Base-by-base conservation (phyloP, 1,140 invertebrate species). In the Temnothorax curvispinosus region DNA sequence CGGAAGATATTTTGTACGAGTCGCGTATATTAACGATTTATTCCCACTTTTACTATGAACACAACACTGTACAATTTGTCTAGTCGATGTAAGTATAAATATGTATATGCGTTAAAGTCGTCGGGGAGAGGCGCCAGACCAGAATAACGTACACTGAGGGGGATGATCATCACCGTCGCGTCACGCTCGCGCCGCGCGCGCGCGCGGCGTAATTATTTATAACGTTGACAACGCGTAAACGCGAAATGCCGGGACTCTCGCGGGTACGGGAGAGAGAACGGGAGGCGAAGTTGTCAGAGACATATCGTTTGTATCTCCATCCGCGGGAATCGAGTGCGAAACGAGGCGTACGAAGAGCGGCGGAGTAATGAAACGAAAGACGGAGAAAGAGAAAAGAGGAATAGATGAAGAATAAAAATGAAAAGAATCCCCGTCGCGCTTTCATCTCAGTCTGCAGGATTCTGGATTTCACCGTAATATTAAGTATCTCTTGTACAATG, bases 1-100 rank as follows among this genome's bases (percentile, higher is more conserved):
- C 81, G 87, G 81, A 91, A 50, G 87, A 95, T 95, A 94, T 95
- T 95, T 95, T 95, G 94, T 95, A 95, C 95, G 89, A 87, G 94
- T 94, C 92, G 92, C 91, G 91, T 85, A 91, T 85, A 87, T 56
- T 74, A 54, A 74, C 50, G 11, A 52, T 86, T 86, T 58, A 86
- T 86, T 78, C 87, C 86, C 81, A 84, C 74, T 88, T 90, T 91
- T 88, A 88, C 71, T 84, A 87, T 86, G 65, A 71, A 77, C 58
- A 86, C 41, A 64, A 89, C 76, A 89, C 65, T 91, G 90, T 91
- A 91, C 89, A 91, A 91, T 91, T 91, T 77, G 80, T 91, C 81
- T 91, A 91, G 89, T 84, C 81, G 89, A 89, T 91, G 87, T 91
- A 91, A 91, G 89, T 89, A 91, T 89, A 87, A 78, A 85, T 87